A percentile compares a stretch with the other conserved stretches of the same genome.
Evolutionary conservation across 2,888 invertebrate species (phyloP).

Genomic region (Napeogenes inachia): DNA sequence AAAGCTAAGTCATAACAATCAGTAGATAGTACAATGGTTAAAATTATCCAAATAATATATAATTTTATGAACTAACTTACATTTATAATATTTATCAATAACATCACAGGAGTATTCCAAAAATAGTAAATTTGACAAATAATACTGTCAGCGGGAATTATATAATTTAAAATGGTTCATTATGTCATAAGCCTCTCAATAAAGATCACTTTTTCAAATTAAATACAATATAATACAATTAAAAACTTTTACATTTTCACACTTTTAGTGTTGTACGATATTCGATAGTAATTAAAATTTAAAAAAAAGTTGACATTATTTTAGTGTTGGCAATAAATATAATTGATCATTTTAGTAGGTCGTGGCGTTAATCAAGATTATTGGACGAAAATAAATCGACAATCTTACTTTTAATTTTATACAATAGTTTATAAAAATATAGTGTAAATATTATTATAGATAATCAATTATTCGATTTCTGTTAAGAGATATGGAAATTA

Average conservation of each 20-base stretch:
- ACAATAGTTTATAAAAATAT: too few species aligned
- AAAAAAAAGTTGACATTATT: background rate
- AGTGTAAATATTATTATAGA: too few species aligned
- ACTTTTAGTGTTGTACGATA: too few species aligned
- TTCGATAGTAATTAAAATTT: background rate
- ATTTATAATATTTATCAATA: constrained; percentile 17
- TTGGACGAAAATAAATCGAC: too few species aligned
- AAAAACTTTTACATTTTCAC: too few species aligned
- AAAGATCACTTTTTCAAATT: background rate
- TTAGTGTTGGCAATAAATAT: too few species aligned
- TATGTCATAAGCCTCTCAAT: constrained; percentile 16
- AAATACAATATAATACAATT: too few species aligned
- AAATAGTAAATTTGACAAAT: constrained; percentile 20
- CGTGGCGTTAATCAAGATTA: too few species aligned
- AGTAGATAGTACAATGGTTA: background rate
- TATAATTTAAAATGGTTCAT: constrained; percentile 16
- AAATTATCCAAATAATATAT: constrained; percentile 5
- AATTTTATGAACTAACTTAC: constrained; percentile 13
- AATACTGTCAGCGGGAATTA: constrained; percentile 22
- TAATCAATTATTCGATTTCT: too few species aligned
- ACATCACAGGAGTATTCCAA: constrained; percentile 27
- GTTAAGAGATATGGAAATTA: too few species aligned
- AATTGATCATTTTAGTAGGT: too few species aligned
- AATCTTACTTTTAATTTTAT: too few species aligned
- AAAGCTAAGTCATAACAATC: background rate